Percentiles rank a stretch among this genome's conserved stretches.
Conservation (phyloP, 2,113 vertebrate genomes). For the Aptenodytes patagonicus region DNA sequence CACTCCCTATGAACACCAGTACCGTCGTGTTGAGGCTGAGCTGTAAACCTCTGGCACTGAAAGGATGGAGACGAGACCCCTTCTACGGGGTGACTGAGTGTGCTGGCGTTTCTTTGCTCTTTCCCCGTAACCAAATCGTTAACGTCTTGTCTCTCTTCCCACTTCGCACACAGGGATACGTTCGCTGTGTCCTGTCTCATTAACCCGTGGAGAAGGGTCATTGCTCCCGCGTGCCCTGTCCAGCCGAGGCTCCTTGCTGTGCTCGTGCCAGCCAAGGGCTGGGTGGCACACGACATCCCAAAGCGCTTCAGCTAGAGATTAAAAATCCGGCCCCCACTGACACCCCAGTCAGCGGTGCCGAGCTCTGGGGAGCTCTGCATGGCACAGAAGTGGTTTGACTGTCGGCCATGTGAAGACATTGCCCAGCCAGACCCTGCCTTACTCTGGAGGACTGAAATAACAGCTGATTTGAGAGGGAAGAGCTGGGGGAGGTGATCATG, state of each 20-base stretch:
- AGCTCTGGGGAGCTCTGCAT: not conserved
- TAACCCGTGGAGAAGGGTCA: not conserved
- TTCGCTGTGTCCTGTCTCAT: not conserved
- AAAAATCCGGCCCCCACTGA: fast-evolving
- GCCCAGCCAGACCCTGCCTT: not conserved
- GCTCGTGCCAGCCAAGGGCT: not conserved
- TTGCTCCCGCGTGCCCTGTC: not conserved
- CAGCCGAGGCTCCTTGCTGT: not conserved
- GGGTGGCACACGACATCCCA: not conserved
- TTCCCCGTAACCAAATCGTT: fast-evolving
- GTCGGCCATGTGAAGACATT: fast-evolving
- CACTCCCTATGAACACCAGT: fast-evolving
- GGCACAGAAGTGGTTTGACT: not conserved
- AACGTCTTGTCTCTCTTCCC: not conserved
- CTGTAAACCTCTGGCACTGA: not conserved
- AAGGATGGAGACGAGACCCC: not conserved
- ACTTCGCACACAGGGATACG: fast-evolving
- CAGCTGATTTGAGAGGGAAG: too few species aligned
- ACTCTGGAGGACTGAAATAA: not conserved
- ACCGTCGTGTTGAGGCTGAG: fast-evolving
- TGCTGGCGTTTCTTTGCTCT: not conserved
- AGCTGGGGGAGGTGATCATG: fast-evolving
- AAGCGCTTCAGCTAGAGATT: not conserved
- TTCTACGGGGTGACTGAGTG: fast-evolving
- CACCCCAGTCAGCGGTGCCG: fast-evolving